phyloP scores from a whole-genome alignment of 2,797 vertebrate species.

The Crenichthys baileyi region DNA sequence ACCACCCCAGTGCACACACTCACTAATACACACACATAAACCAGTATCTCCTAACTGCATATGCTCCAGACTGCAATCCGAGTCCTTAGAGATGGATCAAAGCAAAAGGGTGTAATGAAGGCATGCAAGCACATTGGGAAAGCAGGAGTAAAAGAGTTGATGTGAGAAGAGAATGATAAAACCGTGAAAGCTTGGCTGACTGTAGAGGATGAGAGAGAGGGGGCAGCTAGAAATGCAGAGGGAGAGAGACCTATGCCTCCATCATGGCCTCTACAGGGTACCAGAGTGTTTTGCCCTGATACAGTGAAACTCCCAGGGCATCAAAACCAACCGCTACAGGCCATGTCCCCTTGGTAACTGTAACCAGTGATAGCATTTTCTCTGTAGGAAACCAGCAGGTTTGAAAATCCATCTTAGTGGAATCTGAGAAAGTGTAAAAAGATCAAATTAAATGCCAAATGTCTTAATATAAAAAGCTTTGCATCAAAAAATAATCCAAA shows the following conservation, averaged over 20 bases:
- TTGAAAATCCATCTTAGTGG: slow-evolving; percentile 40
- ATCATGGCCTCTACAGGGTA: slow-evolving; percentile 49
- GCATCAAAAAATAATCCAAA: not conserved
- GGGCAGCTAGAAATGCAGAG: slow-evolving; percentile 32
- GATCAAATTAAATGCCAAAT: slow-evolving; percentile 31
- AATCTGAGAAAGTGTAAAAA: slow-evolving; percentile 38
- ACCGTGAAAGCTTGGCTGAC: slow-evolving; percentile 33
- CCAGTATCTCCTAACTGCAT: slow-evolving; percentile 71
- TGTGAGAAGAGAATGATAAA: slow-evolving; percentile 40
- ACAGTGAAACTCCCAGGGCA: slow-evolving; percentile 51
- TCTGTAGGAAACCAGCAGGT: slow-evolving; percentile 41
- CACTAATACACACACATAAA: slow-evolving; percentile 24
- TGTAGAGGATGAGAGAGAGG: slow-evolving; percentile 35
- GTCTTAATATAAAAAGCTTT: slow-evolving; percentile 28
- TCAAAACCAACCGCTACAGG: slow-evolving; percentile 44
- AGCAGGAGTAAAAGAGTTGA: slow-evolving; percentile 39
- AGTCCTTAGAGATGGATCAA: slow-evolving; percentile 75
- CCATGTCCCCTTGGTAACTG: slow-evolving; percentile 50
- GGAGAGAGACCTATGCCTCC: slow-evolving; percentile 62
- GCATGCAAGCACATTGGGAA: slow-evolving; percentile 41
- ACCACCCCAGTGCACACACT: slow-evolving; percentile 32
- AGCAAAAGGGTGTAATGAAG: slow-evolving; percentile 64
- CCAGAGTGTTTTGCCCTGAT: slow-evolving; percentile 57
- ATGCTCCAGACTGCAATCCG: slow-evolving; percentile 62
- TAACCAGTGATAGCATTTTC: slow-evolving; percentile 47